Evolutionary conservation across 2,888 invertebrate genomes (phyloP).

Genomic region (Diabrotica balteata): DNA sequence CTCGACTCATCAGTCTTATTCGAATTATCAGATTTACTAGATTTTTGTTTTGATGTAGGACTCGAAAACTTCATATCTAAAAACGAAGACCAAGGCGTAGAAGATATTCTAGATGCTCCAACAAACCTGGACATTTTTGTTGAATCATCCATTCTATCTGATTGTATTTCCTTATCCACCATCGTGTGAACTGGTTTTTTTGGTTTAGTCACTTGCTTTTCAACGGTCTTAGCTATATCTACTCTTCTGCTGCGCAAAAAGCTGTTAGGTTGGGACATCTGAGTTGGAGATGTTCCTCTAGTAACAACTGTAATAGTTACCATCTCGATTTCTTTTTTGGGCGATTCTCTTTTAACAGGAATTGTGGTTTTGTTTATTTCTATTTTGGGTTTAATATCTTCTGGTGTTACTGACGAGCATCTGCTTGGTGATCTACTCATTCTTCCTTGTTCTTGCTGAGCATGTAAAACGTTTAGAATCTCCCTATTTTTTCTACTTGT

Average conservation of each 20-base stretch:
- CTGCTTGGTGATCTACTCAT: conserved; percentile 53
- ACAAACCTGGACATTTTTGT: conserved; percentile 72
- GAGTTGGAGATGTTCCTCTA: conserved; percentile 80
- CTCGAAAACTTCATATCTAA: conserved; percentile 63
- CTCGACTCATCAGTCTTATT: conserved; percentile 54
- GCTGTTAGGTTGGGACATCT: conserved; percentile 64
- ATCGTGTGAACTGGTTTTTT: conserved; percentile 65
- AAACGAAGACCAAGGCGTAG: conserved; percentile 72
- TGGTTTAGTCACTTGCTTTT: conserved; percentile 71
- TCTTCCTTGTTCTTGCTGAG: conserved; percentile 53
- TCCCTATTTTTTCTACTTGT: conserved; percentile 57
- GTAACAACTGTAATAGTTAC: conserved; percentile 71
- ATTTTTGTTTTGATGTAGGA: conserved; percentile 51
- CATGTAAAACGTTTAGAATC: conserved; percentile 54
- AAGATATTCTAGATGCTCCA: conserved; percentile 63
- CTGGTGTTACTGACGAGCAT: conserved; percentile 52
- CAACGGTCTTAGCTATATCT: conserved; percentile 76
- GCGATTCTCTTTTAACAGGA: conserved; percentile 24
- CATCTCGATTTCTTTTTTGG: conserved; percentile 50
- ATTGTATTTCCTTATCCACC: conserved; percentile 77
- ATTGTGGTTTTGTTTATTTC: conserved; percentile 1
- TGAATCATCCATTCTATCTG: conserved; percentile 74
- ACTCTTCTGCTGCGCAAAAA: conserved; percentile 72
- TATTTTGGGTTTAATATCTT: conserved; percentile 40
- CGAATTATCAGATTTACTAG: conserved; percentile 53